Conservation (phyloP, 2,797 vertebrate species). For the Arctocebus calabarensis region DNA sequence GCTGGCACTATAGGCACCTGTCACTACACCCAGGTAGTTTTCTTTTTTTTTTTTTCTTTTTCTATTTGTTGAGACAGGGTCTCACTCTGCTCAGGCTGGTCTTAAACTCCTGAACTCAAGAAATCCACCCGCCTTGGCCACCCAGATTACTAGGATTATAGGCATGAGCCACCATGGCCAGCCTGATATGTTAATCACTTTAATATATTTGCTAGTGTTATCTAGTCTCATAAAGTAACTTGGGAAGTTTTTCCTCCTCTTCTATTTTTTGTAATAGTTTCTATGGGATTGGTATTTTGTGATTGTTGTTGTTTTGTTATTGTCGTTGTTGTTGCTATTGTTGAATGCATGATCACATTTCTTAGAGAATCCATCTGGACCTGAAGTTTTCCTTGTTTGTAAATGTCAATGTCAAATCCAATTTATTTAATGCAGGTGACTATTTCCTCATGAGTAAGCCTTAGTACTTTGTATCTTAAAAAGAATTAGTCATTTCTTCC, state of each 20-base stretch:
- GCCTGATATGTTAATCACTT: neutral
- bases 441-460: neutral
- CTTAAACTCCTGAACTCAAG: no score
- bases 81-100: no score
- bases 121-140: no score
- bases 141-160: no score
- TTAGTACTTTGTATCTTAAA: neutral
- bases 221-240: neutral
- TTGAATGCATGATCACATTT: constrained; percentile 2
- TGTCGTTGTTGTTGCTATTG: neutral
- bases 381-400: neutral
- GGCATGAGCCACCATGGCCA: no score
- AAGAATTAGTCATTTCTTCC: neutral
- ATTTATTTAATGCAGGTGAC: neutral
- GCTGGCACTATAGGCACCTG: no score
- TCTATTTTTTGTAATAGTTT: neutral
- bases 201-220: neutral
- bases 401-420: neutral
- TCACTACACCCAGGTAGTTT: no score
- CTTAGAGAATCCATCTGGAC: neutral
- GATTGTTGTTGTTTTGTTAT: neutral
- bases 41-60: no score
- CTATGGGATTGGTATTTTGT: neutral
- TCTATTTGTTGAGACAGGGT: no score
- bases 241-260: neutral